phyloP scores from a whole-genome alignment of 1,140 invertebrate species.

The Euura lappo region DNA sequence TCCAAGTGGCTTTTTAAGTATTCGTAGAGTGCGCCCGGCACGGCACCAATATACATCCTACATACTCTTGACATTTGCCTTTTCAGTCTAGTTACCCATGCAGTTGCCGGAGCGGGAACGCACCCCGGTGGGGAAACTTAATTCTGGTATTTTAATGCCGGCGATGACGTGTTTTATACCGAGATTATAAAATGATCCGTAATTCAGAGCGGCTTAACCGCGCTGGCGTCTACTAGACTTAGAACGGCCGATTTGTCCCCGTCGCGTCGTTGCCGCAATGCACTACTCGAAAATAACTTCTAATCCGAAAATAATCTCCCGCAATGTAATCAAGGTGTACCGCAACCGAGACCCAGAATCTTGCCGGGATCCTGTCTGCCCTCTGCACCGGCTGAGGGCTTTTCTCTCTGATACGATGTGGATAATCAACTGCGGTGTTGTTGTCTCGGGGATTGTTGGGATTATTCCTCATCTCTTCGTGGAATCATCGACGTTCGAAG shows the following conservation, averaged over 20 bases:
- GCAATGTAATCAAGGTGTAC: background rate
- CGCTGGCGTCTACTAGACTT: background rate
- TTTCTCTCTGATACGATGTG: background rate
- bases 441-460: background rate
- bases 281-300: background rate
- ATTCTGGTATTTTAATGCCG: background rate
- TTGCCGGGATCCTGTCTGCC: no score
- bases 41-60: no score
- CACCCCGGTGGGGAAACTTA: no score
- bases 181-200: conserved; percentile 2
- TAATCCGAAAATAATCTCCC: background rate
- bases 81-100: no score
- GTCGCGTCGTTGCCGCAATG: background rate
- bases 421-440: background rate
- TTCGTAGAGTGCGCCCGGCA: no score
- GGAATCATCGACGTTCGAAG: background rate
- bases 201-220: background rate
- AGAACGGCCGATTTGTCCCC: background rate
- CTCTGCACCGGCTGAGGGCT: background rate
- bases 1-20: no score
- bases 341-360: background rate
- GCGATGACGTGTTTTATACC: background rate
- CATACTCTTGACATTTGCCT: no score
- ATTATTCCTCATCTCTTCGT: background rate
- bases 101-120: no score